Evolutionary conservation across 2,888 invertebrate species (phyloP), one percentile per base, ranked within the genome.

Genomic region (Latrodectus hesperus): DNA sequence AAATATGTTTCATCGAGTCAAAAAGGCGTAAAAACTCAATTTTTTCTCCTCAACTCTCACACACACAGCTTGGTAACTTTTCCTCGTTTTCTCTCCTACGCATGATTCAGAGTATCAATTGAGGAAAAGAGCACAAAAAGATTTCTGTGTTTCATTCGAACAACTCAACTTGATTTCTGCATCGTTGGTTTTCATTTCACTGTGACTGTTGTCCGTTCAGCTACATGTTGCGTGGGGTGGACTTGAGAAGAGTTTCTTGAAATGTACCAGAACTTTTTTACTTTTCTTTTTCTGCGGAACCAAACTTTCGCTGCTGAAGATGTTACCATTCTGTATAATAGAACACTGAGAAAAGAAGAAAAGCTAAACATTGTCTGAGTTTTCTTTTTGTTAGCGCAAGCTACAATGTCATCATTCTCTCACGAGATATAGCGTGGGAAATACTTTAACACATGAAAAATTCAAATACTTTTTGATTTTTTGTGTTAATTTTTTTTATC

Each of bases 21-120:
- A 78, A 26, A 78, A 78, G 68, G 78, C 78, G 78, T 78, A 53
- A 68, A 68, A 68, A 16, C 53, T 26, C 26, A 26, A 10, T 78
- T 49, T 52, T 52, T 14, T 78, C 17, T 38, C 17, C 49, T 14
- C 38, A 9, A 14, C 51, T 51, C 53, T 70, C 53, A n/a, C n/a
- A n/a, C n/a, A n/a, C n/a, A n/a, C n/a, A 17, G 51, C 14, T n/a
- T 26, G 65, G 17, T 16, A 9, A 22, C 68, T 17, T 52, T 67
- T 70, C 17, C 68, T 51, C n/a, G 11, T 49, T 52, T 51, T n/a
- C 52, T 51, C 60, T 12, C 60, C 60, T 60, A 60, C 60, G 60
- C 60, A 60, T 60, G 60, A 60, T 60, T 60, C 60, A 60, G 12
- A 60, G 38, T 38, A 38, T 38, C 38, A 38, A 38, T 38, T 38